Evolutionary conservation across 2,888 invertebrate genomes (phyloP).

Genomic region (Sphinx pinastri): DNA sequence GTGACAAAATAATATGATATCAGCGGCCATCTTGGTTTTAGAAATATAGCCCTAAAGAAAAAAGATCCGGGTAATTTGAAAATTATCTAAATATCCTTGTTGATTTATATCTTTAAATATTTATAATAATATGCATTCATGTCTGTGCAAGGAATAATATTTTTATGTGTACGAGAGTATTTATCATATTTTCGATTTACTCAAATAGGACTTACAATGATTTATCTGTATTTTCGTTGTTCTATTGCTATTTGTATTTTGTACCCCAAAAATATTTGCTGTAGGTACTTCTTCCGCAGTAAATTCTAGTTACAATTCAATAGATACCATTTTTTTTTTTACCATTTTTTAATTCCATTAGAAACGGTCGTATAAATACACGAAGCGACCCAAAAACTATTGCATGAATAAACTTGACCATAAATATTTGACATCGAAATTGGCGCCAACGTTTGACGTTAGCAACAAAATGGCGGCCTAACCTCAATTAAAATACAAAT

Average conservation of each 20-base stretch:
- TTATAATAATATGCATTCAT: neutral
- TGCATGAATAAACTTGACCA: slow-evolving; percentile 22
- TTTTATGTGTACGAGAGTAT: neutral
- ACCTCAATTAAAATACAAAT: slow-evolving; percentile 47
- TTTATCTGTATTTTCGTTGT: slow-evolving; percentile 17
- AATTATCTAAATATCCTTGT: neutral
- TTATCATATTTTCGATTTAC: too few relatives aligned
- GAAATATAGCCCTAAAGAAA: neutral
- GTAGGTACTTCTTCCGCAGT: neutral
- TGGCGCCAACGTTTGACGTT: slow-evolving; percentile 47
- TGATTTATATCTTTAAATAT: too few relatives aligned
- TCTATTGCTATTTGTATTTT: slow-evolving; percentile 7
- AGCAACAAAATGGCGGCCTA: slow-evolving; percentile 50
- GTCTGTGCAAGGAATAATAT: neutral
- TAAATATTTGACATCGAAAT: slow-evolving; percentile 44
- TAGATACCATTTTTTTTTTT: neutral
- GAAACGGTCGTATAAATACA: neutral
- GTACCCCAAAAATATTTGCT: slow-evolving; percentile 6
- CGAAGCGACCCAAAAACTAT: slow-evolving; percentile 26
- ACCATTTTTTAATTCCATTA: slow-evolving; percentile 1
- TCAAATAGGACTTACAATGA: neutral
- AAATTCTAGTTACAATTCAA: neutral
- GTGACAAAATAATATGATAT: neutral
- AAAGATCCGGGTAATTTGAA: neutral
- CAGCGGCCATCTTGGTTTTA: neutral